Evolutionary conservation across 2,113 vertebrate species (phyloP).

Genomic region (Campylorhamphus procurvoides): DNA sequence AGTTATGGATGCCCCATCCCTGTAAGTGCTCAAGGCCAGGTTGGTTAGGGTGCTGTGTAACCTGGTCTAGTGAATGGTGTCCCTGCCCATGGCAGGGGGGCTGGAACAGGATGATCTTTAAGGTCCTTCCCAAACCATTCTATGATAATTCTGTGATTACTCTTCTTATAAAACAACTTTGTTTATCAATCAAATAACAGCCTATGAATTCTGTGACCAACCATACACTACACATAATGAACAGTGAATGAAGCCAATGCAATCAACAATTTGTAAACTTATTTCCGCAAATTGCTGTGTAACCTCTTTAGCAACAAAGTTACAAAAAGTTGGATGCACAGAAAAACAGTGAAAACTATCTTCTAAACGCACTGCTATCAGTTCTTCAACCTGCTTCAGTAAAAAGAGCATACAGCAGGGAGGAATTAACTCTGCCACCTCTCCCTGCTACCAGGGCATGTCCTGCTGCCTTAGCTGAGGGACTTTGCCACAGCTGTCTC

Average conservation of each 20-base stretch:
- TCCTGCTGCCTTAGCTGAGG: background rate
- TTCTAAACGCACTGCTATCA: background rate
- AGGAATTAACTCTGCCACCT: background rate
- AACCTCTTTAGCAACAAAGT: background rate
- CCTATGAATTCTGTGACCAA: background rate
- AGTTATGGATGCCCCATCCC: background rate
- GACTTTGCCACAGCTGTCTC: conserved; percentile 1
- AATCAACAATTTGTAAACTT: background rate
- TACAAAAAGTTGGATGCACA: background rate
- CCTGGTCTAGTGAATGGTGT: background rate
- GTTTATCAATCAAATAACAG: background rate
- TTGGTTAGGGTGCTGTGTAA: background rate
- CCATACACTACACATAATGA: background rate
- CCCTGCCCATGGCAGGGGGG: background rate
- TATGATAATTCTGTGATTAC: background rate
- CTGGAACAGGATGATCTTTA: background rate
- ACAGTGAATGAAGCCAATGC: background rate
- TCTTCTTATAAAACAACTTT: background rate
- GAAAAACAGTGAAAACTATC: background rate
- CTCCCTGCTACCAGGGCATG: background rate
- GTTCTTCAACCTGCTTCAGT: background rate
- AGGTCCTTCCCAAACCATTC: background rate
- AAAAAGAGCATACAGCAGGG: background rate
- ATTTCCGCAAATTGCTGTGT: background rate
- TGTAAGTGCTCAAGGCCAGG: background rate